Conservation (phyloP, 2,113 vertebrate genomes). For the Edolisoma coerulescens region DNA sequence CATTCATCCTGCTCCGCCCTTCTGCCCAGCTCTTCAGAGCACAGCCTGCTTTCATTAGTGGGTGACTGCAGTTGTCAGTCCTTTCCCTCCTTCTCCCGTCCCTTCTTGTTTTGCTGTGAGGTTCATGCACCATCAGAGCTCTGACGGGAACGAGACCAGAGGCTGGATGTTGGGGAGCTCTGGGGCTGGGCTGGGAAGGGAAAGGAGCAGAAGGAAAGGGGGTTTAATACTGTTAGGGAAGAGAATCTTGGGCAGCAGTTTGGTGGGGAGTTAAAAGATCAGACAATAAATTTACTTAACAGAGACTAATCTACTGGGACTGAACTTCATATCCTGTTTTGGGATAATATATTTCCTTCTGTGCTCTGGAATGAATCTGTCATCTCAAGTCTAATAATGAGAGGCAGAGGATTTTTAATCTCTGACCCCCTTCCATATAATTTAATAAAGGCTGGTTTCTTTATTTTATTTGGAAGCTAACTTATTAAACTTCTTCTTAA, state of each 20-base stretch:
- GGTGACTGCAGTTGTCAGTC: not conserved
- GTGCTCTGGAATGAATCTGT: constrained; percentile 83
- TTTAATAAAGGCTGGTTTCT: constrained; percentile 73
- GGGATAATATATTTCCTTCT: constrained; percentile 79
- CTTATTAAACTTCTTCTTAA: constrained; percentile 29
- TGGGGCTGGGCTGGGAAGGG: not conserved
- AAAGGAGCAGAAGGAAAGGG: not conserved
- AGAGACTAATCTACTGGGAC: constrained; percentile 75
- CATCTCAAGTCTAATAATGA: constrained; percentile 78
- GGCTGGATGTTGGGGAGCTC: not conserved
- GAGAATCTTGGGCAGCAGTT: constrained; percentile 61
- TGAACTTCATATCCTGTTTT: constrained; percentile 85
- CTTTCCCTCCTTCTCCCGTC: not conserved
- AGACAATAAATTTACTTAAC: constrained; percentile 81
- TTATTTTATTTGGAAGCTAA: constrained; percentile 69
- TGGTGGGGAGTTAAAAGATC: constrained; percentile 76
- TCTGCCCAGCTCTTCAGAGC: not conserved
- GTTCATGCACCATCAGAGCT: not conserved
- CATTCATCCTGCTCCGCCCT: not conserved
- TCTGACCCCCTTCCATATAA: constrained; percentile 75
- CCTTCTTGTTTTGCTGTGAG: not conserved
- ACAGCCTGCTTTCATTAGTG: constrained; percentile 58
- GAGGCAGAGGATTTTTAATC: constrained; percentile 80
- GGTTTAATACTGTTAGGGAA: constrained; percentile 26
- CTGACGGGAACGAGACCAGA: not conserved